Conservation (phyloP, 2,888 invertebrate genomes). For the Athalia rosae region DNA sequence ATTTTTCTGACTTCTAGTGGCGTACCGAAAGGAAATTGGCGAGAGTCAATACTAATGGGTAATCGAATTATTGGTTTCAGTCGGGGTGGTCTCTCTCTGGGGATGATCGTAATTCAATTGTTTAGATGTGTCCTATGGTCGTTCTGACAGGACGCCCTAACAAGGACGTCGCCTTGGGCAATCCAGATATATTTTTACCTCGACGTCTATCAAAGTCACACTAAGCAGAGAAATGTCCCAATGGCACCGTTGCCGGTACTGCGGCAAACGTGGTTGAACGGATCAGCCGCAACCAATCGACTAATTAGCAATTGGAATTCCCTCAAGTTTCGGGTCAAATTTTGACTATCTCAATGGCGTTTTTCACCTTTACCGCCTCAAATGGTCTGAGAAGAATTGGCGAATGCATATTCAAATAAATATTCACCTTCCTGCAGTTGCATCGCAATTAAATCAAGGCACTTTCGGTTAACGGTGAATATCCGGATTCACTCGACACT, state of each 20-base stretch:
- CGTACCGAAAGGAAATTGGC: slow-evolving; percentile 67
- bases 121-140: slow-evolving; percentile 72
- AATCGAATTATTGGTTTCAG: slow-evolving; percentile 73
- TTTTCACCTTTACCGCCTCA: neutral
- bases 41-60: slow-evolving; percentile 73
- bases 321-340: neutral
- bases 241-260: neutral
- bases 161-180: slow-evolving; percentile 70
- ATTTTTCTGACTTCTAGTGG: neutral
- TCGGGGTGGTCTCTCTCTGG: slow-evolving; percentile 63
- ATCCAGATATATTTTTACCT: slow-evolving; percentile 45
- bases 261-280: slow-evolving; percentile 16
- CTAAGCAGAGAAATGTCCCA: slow-evolving; percentile 27
- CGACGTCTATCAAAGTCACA: slow-evolving; percentile 43
- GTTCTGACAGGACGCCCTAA: slow-evolving; percentile 73
- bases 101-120: slow-evolving; percentile 74
- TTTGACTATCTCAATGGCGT: no score
- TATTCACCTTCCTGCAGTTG: slow-evolving; percentile 31
- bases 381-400: neutral
- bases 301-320: slow-evolving; percentile 21
- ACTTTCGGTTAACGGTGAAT: slow-evolving; percentile 26
- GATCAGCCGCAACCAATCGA: slow-evolving; percentile 27
- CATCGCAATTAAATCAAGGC: slow-evolving; percentile 15
- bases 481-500: slow-evolving; percentile 28
- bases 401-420: slow-evolving; percentile 2